Evolutionary conservation across 1,140 invertebrate species (phyloP).

Genomic region (Saccostrea cuccullata): DNA sequence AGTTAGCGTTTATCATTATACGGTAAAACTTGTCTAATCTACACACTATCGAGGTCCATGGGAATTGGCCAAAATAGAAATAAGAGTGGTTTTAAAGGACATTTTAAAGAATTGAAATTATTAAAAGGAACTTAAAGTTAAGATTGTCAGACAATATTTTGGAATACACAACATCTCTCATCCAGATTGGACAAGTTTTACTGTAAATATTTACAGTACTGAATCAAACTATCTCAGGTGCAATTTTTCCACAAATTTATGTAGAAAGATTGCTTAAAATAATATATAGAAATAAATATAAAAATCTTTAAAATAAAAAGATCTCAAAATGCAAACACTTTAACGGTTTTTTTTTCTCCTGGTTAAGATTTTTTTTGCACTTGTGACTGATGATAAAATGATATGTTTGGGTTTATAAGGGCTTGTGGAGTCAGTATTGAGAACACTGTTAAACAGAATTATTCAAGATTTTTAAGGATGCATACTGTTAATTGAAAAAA

Average conservation of each 20-base stretch:
- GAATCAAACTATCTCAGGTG: not conserved
- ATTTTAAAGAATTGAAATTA: no score
- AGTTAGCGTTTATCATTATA: constrained; percentile 4
- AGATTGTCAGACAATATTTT: no score
- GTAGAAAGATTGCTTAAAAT: not conserved
- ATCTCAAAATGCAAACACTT: not conserved
- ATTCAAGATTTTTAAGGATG: no score
- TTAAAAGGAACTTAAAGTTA: no score
- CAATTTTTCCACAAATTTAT: not conserved
- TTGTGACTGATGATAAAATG: not conserved
- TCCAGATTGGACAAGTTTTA: not conserved
- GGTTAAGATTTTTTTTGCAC: not conserved
- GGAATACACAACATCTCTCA: not conserved
- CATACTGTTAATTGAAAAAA: no score
- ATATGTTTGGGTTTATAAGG: no score
- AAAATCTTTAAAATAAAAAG: not conserved
- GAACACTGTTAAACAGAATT: no score
- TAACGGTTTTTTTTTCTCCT: not conserved
- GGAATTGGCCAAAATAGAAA: no score
- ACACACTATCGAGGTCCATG: no score
- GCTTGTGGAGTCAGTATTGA: no score
- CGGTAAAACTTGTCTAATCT: no score
- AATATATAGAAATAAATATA: not conserved
- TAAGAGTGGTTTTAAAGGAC: no score
- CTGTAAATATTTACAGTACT: not conserved